Evolutionary conservation across 2,797 vertebrate genomes (phyloP).

Genomic region (Artibeus jamaicensis): DNA sequence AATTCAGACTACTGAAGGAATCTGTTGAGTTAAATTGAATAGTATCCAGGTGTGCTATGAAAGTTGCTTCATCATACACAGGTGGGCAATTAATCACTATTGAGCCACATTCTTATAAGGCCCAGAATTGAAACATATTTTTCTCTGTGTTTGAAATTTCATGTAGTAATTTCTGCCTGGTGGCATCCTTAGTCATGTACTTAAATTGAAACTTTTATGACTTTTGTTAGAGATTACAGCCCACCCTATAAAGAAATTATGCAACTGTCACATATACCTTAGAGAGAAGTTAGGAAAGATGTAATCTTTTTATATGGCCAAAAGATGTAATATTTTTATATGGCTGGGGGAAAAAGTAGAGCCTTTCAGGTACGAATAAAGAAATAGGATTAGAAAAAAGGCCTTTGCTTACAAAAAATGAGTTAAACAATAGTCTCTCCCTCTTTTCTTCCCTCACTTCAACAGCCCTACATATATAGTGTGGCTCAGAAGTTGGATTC

Average conservation of each 20-base stretch:
- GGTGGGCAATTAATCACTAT: neutral
- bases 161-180: neutral
- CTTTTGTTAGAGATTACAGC: neutral
- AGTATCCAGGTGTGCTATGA: neutral
- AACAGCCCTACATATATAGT: neutral
- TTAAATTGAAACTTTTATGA: neutral
- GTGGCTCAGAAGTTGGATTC: neutral
- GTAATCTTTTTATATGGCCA: neutral
- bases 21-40: neutral
- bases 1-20: neutral
- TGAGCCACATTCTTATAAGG: neutral
- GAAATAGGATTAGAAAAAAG: neutral
- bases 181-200: neutral
- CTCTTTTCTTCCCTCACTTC: rapidly evolving
- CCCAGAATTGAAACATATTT: neutral
- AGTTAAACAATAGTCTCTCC: neutral
- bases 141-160: neutral
- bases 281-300: neutral
- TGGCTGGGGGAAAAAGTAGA: neutral
- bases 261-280: neutral
- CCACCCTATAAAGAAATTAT: neutral
- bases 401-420: neutral
- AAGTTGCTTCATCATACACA: neutral
- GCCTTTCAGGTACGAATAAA: neutral
- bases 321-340: neutral